phyloP scores from a whole-genome alignment of 1,140 invertebrate genomes.

The Oreohelix idahoensis region DNA sequence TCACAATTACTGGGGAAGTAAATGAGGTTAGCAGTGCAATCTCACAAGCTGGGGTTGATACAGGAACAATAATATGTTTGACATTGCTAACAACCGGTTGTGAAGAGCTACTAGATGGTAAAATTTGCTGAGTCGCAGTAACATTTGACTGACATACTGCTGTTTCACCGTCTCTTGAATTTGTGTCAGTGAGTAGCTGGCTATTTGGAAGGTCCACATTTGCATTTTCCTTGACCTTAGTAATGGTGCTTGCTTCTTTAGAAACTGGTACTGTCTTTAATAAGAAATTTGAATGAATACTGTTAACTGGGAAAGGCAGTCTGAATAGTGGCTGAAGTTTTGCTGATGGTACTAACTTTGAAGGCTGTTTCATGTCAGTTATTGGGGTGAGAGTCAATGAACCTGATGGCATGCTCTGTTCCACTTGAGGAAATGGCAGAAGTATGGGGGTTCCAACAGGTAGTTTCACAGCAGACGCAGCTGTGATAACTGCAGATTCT shows the following conservation, averaged over 20 bases:
- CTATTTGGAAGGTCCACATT: neutral
- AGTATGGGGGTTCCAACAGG: neutral
- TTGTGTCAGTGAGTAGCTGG: neutral
- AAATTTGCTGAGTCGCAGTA: neutral
- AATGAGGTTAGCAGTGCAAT: neutral
- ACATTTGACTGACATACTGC: neutral
- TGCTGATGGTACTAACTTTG: neutral
- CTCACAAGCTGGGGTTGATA: neutral
- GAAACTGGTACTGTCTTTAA: neutral
- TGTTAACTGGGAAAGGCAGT: neutral
- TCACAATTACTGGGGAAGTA: neutral
- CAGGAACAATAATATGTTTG: neutral
- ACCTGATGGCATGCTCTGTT: neutral
- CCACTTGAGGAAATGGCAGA: neutral
- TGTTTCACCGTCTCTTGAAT: neutral
- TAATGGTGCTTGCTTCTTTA: neutral
- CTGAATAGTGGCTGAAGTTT: constrained; percentile 5
- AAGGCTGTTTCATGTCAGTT: neutral
- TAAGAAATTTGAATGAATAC: neutral
- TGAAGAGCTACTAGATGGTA: neutral
- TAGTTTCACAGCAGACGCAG: neutral
- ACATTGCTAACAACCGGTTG: neutral
- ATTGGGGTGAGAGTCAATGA: neutral
- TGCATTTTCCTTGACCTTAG: neutral
- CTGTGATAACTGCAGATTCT: neutral